A percentile compares a stretch with the other conserved stretches of the same genome.
Evolutionary conservation across 2,888 invertebrate species (phyloP).

Genomic region (Pristionchus fissidentatus): DNA sequence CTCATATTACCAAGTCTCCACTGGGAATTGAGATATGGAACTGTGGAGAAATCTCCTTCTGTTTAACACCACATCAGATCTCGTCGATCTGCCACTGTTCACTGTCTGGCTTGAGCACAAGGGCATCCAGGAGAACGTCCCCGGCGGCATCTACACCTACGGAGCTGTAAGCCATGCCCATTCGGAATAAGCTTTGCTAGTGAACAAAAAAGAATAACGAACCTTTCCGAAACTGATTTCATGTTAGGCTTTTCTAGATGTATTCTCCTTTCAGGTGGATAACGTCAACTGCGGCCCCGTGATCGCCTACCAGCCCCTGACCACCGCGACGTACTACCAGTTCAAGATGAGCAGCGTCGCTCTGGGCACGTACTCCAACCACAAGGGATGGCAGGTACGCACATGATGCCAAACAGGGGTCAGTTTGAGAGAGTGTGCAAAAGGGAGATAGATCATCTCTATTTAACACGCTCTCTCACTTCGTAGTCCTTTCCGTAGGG

Average conservation of each 20-base stretch:
- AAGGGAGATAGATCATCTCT: too few species aligned
- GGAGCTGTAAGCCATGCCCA: conserved; percentile 63
- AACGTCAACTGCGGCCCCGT: conserved; percentile 64
- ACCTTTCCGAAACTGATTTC: conserved; percentile 67
- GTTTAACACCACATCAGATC: conserved; percentile 44
- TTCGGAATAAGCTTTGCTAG: too few species aligned
- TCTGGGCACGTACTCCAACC: conserved; percentile 52
- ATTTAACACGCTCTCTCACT: too few species aligned
- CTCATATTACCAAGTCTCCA: too few species aligned
- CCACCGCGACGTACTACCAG: conserved; percentile 48
- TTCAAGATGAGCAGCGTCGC: conserved; percentile 50
- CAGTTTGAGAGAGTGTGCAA: too few species aligned
- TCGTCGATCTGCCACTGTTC: conserved; percentile 66
- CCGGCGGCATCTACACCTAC: conserved; percentile 68
- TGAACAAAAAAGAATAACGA: too few species aligned
- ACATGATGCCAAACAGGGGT: too few species aligned
- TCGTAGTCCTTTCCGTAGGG: too few species aligned
- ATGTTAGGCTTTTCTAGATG: background rate
- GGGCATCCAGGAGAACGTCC: conserved; percentile 57
- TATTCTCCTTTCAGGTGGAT: conserved; percentile 66
- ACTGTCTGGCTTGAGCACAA: conserved; percentile 67
- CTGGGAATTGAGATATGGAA: too few species aligned
- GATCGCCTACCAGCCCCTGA: conserved; percentile 59
- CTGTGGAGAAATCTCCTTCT: too few species aligned
- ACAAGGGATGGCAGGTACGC: conserved; percentile 45